Evolutionary conservation across 2,797 vertebrate species (phyloP).

Genomic region (Muscicapa striata): DNA sequence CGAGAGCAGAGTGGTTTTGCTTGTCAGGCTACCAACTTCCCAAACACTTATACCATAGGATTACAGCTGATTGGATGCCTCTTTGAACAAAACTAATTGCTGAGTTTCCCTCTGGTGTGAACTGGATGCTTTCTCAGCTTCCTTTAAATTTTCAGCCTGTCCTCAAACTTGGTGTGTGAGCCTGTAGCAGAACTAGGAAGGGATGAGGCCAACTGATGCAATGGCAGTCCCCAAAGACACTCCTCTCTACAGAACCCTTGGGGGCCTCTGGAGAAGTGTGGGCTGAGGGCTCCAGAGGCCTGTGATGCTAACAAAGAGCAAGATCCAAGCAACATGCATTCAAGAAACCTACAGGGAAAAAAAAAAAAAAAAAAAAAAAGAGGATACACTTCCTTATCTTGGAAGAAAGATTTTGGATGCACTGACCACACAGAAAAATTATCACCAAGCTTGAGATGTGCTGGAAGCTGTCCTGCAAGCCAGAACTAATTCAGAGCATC

Average conservation of each 20-base stretch:
- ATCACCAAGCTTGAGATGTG: not conserved
- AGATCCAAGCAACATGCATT: not conserved
- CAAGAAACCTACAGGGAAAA: not conserved
- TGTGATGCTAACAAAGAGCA: not conserved
- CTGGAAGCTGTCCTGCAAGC: not conserved
- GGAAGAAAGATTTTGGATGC: not conserved
- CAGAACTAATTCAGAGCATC: not conserved
- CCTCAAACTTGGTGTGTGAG: not conserved
- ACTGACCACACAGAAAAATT: not conserved
- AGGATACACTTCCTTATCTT: not conserved
- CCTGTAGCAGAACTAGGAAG: not conserved
- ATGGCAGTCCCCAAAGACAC: constrained; percentile 29
- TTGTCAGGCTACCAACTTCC: constrained; percentile 54
- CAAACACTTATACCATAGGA: not conserved
- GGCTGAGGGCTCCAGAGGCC: not conserved
- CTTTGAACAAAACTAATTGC: constrained; percentile 26
- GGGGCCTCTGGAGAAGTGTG: not conserved
- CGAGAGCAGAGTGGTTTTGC: fast-evolving
- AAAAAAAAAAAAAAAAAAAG: not conserved
- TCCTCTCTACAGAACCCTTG: constrained; percentile 15
- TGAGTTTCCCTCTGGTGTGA: constrained; percentile 36
- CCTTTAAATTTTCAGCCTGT: constrained; percentile 20
- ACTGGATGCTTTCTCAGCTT: not conserved
- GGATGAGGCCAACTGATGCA: constrained; percentile 9
- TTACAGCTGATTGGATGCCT: not conserved